Percentiles rank a stretch among this genome's conserved stretches.
Conservation (phyloP, 2,888 invertebrate species). For the Drosophila niveifrons region DNA sequence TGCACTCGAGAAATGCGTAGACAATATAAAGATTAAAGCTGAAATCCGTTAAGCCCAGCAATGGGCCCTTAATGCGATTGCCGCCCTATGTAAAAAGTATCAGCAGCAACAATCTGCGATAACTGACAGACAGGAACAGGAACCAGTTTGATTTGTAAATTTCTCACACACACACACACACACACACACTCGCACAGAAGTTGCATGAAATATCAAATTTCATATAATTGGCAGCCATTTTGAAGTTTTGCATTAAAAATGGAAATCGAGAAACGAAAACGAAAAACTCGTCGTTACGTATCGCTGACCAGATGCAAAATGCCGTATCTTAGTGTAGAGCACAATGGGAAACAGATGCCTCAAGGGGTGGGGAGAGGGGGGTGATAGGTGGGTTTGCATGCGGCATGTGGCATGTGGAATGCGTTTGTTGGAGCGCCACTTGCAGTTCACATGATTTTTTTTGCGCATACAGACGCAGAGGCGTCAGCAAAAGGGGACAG, state of each 20-base stretch:
- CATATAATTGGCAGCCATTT: slow-evolving; percentile 76
- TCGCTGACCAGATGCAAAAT: slow-evolving; percentile 54
- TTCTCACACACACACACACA: slow-evolving; percentile 31
- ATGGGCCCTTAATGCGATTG: slow-evolving; percentile 71
- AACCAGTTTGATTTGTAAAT: slow-evolving; percentile 62
- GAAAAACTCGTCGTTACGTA: slow-evolving; percentile 40
- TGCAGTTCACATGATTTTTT: slow-evolving; percentile 53
- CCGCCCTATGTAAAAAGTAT: slow-evolving; percentile 51
- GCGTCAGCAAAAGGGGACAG: slow-evolving; percentile 15
- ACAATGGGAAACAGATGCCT: slow-evolving; percentile 1
- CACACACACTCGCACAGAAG: background rate
- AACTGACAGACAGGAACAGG: slow-evolving; percentile 42
- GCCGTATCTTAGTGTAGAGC: slow-evolving; percentile 48
- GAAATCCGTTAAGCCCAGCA: slow-evolving; percentile 74
- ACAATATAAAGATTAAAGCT: slow-evolving; percentile 75
- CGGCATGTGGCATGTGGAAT: slow-evolving; percentile 32
- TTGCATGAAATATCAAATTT: slow-evolving; percentile 69
- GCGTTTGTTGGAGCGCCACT: slow-evolving; percentile 49
- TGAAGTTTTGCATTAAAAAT: slow-evolving; percentile 61
- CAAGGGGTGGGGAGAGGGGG: background rate
- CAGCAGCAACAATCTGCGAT: slow-evolving; percentile 45
- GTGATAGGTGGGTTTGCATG: slow-evolving; percentile 7
- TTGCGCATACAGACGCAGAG: slow-evolving; percentile 37
- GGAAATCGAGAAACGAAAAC: slow-evolving; percentile 24
- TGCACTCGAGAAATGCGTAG: slow-evolving; percentile 63